Evolutionary conservation across 2,113 vertebrate species (phyloP).

Genomic region (Halichoerus grypus): DNA sequence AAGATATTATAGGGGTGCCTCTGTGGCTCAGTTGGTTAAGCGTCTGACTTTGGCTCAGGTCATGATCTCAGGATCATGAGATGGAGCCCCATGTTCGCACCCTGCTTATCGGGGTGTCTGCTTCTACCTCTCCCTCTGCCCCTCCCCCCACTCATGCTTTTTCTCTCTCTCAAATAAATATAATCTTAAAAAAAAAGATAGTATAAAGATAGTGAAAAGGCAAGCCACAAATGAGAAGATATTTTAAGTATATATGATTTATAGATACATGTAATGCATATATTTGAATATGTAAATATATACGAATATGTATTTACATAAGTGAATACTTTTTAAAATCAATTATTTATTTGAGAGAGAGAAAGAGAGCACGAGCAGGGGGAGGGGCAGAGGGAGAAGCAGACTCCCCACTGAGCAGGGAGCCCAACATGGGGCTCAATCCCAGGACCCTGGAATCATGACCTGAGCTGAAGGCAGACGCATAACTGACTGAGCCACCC

Average conservation of each 20-base stretch:
- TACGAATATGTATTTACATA: neutral
- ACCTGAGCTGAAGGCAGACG: too few species aligned
- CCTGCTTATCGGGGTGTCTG: neutral
- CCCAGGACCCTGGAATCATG: too few species aligned
- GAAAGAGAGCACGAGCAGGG: too few species aligned
- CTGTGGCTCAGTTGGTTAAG: neutral
- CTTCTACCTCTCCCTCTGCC: neutral
- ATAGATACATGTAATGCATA: neutral
- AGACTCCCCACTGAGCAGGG: too few species aligned
- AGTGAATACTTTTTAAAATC: too few species aligned
- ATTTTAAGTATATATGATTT: neutral
- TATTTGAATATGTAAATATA: neutral
- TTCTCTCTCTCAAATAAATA: neutral
- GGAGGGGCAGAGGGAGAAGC: too few species aligned
- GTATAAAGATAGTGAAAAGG: neutral
- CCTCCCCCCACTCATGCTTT: neutral
- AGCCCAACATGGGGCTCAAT: too few species aligned
- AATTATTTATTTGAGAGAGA: too few species aligned
- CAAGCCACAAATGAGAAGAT: neutral
- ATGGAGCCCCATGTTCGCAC: neutral
- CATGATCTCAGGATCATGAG: neutral
- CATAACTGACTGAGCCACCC: too few species aligned
- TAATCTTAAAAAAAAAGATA: neutral
- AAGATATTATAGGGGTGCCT: neutral
- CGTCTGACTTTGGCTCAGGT: neutral